phyloP scores from a whole-genome alignment of 2,797 vertebrate species.

The Typhlichthys eigenmanni region DNA sequence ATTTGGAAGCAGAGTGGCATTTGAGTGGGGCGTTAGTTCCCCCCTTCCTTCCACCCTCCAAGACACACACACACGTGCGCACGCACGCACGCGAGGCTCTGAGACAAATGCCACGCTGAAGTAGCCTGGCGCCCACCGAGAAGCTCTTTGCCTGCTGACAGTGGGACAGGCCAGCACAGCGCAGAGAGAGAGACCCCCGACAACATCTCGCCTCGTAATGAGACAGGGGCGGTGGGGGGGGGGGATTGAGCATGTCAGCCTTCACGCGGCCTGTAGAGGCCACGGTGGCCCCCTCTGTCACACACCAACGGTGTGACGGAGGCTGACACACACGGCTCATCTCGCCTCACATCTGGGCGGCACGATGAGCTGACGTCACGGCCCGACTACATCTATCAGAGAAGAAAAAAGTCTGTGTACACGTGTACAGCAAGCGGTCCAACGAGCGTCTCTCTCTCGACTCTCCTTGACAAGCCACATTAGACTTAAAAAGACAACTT shows the following conservation, averaged over 20 bases:
- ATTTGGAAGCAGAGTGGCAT: slow-evolving; percentile 65
- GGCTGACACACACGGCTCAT: slow-evolving; percentile 45
- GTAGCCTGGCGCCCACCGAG: slow-evolving; percentile 62
- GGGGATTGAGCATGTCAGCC: slow-evolving; percentile 56
- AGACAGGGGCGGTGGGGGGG: slow-evolving; percentile 55
- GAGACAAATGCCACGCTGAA: slow-evolving; percentile 54
- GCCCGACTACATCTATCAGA: slow-evolving; percentile 48
- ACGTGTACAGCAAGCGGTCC: slow-evolving; percentile 13
- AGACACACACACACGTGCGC: slow-evolving; percentile 1
- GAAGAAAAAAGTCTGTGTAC: slow-evolving; percentile 50
- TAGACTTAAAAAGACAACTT: slow-evolving; percentile 64
- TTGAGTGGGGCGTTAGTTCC: slow-evolving; percentile 53
- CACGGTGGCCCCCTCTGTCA: slow-evolving; percentile 62
- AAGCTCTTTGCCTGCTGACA: slow-evolving; percentile 73
- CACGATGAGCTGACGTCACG: slow-evolving; percentile 58
- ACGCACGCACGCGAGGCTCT: slow-evolving; percentile 17
- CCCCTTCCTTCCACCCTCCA: background rate
- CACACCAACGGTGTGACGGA: slow-evolving; percentile 40
- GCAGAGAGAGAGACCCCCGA: slow-evolving; percentile 61
- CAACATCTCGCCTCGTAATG: slow-evolving; percentile 78
- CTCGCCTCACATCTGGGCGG: slow-evolving; percentile 55
- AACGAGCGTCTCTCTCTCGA: slow-evolving; percentile 40
- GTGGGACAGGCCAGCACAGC: slow-evolving; percentile 59
- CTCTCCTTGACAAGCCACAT: slow-evolving; percentile 54
- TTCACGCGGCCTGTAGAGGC: slow-evolving; percentile 45